Evolutionary conservation across 2,888 invertebrate species (phyloP).

Genomic region (Atethmia centrago): DNA sequence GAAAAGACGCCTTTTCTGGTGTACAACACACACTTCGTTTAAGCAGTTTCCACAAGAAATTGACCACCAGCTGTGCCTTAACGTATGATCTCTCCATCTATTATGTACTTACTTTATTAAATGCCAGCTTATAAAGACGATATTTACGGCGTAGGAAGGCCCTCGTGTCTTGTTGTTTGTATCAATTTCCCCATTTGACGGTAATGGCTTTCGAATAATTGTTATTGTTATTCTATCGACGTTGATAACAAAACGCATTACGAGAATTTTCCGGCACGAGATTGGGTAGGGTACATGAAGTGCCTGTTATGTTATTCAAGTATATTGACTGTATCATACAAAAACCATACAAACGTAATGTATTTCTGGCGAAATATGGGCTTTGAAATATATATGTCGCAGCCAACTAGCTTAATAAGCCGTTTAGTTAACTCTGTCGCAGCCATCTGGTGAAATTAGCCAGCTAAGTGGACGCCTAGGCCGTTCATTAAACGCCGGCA

Average conservation of each 20-base stretch:
- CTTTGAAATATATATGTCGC: too few species aligned
- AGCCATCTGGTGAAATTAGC: too few species aligned
- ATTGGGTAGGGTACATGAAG: background rate
- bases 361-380: background rate
- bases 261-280: background rate
- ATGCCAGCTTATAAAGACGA: conserved; percentile 31
- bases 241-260: conserved; percentile 7
- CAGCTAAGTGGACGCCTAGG: too few species aligned
- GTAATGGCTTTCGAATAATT: conserved; percentile 33
- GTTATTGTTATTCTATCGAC: conserved; percentile 25
- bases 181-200: conserved; percentile 37
- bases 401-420: too few species aligned
- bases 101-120: conserved; percentile 43
- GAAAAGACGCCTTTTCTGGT: conserved; percentile 1
- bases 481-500: too few species aligned
- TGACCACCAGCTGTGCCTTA: conserved; percentile 51
- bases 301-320: background rate
- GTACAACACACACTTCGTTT: conserved; percentile 8
- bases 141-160: conserved; percentile 31
- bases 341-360: background rate
- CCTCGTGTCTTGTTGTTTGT: conserved; percentile 23
- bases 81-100: conserved; percentile 42
- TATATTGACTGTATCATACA: background rate
- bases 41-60: conserved; percentile 38
- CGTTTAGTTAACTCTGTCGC: too few species aligned